Evolutionary conservation across 92 coral and sea anemone genomes (phyloP), one percentile per base, ranked within the genome.

Genomic region (Chrysogorgia sp.): DNA sequence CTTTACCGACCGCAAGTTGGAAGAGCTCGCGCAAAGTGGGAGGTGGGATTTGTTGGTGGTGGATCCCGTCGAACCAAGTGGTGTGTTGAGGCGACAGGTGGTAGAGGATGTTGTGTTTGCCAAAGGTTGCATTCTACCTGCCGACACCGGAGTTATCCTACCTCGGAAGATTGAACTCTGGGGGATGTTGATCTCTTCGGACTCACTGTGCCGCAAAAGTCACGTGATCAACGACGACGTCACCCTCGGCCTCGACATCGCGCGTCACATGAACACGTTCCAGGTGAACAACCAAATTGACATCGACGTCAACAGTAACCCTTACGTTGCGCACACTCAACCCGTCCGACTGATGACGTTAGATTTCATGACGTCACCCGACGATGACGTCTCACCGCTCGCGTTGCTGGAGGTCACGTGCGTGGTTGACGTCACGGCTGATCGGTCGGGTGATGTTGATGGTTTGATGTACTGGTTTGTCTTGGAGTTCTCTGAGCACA

Each of bases 401-500:
- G 56, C 88, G 9, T 43, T 96, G 49, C 83, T 96, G 8, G 88
- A 92, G 61, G 40, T 83, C 24, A 83, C 63, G 25, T 50, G 67
- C 34, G 86, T 89, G 50, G 79, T 47, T 26, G 83, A 43, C 34
- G 87, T 91, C 63, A 91, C 86, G 82, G 85, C 83, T 1, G 21
- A 31, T 6, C 82, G 66, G 24, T 47, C 82, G 13, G 99, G 99
- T 0, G 64, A 26, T 49, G 87, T 90, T 19, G 97, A 96, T 64
- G 99, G 91, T 14, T 59, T 96, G 35, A 91, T 96, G 17, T 96
- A 96, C 77, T 96, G 99, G 99, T 91, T 91, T 55, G 31, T 19
- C 7, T 37, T 96, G 34, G 90, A 79, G 28, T 45, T 92, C 45
- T 67, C 74, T n/a, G 59, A 64, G 41, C 37, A 61, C 19, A 74